These are phyloP conservation scores for Trididemnum nubilum DNA, from an alignment of 23 tunicate genomes.

Conservation along the genomic window DNA sequence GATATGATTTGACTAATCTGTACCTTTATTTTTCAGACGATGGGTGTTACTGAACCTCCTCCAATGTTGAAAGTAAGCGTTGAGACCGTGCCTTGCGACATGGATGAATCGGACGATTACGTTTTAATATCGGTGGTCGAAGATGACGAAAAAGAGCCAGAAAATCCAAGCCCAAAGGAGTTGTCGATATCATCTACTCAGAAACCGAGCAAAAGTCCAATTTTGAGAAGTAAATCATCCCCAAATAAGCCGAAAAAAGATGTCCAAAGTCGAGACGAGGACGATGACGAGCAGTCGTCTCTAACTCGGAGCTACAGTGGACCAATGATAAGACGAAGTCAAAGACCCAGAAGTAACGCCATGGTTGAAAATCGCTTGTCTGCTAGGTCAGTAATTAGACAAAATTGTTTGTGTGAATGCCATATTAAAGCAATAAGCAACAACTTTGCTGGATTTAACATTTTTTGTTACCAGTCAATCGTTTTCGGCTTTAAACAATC, in stretches of 20 bases:
- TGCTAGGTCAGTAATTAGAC: too few relatives aligned
- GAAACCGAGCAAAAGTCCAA: background rate
- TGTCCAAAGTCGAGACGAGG: background rate
- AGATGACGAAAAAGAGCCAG: slow-evolving; percentile 5
- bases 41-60: slow-evolving; percentile 9
- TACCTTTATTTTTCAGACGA: slow-evolving; percentile 18
- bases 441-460: too few relatives aligned
- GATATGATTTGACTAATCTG: too few relatives aligned
- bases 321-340: slow-evolving; percentile 23
- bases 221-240: slow-evolving; percentile 39
- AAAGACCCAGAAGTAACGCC: slow-evolving; percentile 25
- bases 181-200: background rate
- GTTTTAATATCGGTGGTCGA: slow-evolving; percentile 36
- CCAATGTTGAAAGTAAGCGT: background rate
- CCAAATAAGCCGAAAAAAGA: slow-evolving; percentile 18
- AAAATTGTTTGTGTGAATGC: too few relatives aligned
- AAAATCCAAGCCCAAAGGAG: too few relatives aligned
- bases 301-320: slow-evolving; percentile 50
- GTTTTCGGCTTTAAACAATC: too few relatives aligned
- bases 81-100: slow-evolving; percentile 41
- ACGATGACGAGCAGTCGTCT: background rate
- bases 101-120: slow-evolving; percentile 56
- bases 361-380: background rate
- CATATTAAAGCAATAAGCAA: too few relatives aligned
- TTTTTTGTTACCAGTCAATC: too few relatives aligned